Evolutionary conservation across 2,113 vertebrate species (phyloP), one percentile per base, ranked within the genome.

Genomic region (Amia ocellicauda): DNA sequence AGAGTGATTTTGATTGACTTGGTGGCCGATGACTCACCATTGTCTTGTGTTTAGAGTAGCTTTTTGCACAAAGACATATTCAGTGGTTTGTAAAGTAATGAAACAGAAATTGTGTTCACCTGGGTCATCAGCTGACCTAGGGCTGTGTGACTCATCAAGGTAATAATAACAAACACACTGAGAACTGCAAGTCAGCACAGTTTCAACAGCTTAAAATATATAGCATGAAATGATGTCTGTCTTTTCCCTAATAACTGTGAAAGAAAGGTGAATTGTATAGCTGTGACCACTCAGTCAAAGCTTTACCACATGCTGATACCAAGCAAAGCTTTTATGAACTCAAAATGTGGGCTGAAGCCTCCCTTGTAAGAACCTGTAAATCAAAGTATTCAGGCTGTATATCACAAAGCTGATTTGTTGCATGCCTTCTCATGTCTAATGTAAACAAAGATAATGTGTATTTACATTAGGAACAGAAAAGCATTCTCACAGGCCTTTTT

Each of bases 251-350:
- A 36, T 36, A 36, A 36, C 11, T 36, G 31, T 36, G 31, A 11
- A 5, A 36, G 31, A 42, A 68, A 74, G 74, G 71, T 68, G 62
- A 73, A 58, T 63, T 24, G 69, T 53, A 58, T 69, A 53, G 36
- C 69, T 49, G 31, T 36, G 36, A 72, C 63, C 40, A 19, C 58
- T 63, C 64, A 49, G 49, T 65, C 70, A 57, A 61, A 57, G 31
- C 5, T 36, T 36, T 36, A 36, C 31, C 31, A 36, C 31, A 36
- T 36, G 31, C 31, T 36, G 31, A 36, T 36, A 36, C 31, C 31
- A 36, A 1, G 5, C 5, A 5, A 7, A 11, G 31, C 11, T 11
- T 7, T 36, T 36, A 36, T 36, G 31, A 36, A 7, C 31, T 36
- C 11, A 36, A 11, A 7, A 11, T 36, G 31, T 36, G 11, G 5